Evolutionary conservation across 2,113 vertebrate genomes (phyloP).

Genomic region (Eudyptes chrysolophus): DNA sequence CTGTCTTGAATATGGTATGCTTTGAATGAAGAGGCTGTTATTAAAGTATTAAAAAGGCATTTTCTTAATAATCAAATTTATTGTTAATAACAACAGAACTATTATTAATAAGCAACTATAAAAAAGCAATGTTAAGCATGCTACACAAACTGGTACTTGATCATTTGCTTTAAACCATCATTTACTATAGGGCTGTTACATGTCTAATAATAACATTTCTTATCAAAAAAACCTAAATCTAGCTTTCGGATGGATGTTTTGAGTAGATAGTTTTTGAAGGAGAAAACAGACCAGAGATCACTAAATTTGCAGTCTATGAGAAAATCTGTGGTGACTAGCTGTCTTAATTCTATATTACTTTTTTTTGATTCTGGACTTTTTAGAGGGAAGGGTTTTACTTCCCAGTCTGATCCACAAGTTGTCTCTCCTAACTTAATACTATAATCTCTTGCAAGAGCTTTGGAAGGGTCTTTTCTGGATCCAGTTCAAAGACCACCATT

Average conservation of each 20-base stretch:
- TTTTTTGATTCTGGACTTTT: neutral
- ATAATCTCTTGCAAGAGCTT: neutral
- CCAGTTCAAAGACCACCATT: neutral
- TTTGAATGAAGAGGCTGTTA: neutral
- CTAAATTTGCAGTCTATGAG: neutral
- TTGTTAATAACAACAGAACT: neutral
- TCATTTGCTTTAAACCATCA: neutral
- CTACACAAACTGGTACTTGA: neutral
- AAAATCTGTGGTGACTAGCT: neutral
- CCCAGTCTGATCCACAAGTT: neutral
- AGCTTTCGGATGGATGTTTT: neutral
- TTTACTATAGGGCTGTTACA: neutral
- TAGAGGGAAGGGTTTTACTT: neutral
- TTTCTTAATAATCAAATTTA: neutral
- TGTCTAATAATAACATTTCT: neutral
- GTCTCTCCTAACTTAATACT: neutral
- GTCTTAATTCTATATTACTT: too few species aligned
- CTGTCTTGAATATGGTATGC: neutral
- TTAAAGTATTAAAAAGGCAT: neutral
- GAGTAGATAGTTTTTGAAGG: neutral
- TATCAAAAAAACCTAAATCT: neutral
- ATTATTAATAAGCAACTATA: neutral
- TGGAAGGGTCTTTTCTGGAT: neutral
- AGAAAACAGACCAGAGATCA: neutral
- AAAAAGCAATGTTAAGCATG: neutral